A percentile compares a stretch with the other conserved stretches of the same genome.
These are phyloP conservation scores for Nautilus pompilius DNA, from an alignment of 1,140 invertebrate genomes.

Conservation along the genomic window DNA sequence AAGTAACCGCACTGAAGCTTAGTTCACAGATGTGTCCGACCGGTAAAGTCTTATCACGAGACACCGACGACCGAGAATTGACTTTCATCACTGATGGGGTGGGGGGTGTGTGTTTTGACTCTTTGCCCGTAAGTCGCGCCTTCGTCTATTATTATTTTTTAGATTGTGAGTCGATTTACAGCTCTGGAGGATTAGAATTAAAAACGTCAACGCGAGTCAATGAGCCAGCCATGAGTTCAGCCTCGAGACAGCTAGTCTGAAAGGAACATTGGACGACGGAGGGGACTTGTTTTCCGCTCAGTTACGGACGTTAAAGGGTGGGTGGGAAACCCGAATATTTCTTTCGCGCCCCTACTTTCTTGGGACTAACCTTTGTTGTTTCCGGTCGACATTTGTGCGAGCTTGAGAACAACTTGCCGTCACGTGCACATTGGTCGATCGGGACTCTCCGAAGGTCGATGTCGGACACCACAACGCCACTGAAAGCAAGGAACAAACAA, in stretches of 20 bases:
- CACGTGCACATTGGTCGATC: constrained; percentile 56
- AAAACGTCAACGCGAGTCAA: not conserved
- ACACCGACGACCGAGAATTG: too few relatives aligned
- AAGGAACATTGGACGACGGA: not conserved
- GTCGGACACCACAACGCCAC: constrained; percentile 55
- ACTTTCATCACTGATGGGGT: too few relatives aligned
- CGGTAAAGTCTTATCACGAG: too few relatives aligned
- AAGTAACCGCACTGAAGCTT: too few relatives aligned
- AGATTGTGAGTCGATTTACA: too few relatives aligned
- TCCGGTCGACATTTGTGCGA: constrained; percentile 53
- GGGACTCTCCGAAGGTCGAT: constrained; percentile 51
- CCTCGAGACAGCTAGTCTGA: not conserved
- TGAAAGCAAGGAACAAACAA: constrained; percentile 65
- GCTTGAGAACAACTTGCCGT: constrained; percentile 43
- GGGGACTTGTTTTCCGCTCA: not conserved
- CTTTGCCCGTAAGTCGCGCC: too few relatives aligned
- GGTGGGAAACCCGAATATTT: constrained; percentile 6
- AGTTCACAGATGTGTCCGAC: too few relatives aligned
- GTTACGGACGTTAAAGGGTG: not conserved
- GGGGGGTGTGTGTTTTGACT: too few relatives aligned
- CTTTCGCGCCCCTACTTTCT: not conserved
- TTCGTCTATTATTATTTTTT: too few relatives aligned
- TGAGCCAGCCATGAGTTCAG: not conserved
- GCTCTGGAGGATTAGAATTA: not conserved
- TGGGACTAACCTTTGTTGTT: constrained; percentile 51